These are phyloP conservation scores for Rhabdomys dilectus DNA, from an alignment of 2,113 vertebrate genomes.

Conservation along the genomic window DNA sequence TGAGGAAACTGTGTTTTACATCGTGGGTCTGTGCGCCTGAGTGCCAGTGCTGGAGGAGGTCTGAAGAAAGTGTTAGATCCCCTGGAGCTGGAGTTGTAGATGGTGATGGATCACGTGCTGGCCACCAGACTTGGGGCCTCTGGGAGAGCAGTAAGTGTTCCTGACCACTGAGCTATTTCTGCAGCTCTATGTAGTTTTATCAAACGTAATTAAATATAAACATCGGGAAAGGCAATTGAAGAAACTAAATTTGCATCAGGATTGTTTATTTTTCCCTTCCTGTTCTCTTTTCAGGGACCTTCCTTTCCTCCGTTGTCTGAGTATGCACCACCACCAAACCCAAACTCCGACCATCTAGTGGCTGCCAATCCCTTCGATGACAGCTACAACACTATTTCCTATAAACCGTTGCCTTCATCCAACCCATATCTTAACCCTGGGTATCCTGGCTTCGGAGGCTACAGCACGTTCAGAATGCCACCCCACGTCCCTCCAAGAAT, in stretches of 20 bases:
- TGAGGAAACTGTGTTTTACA: conserved; percentile 31
- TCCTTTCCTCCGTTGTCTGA: conserved; percentile 90
- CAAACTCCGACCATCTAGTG: conserved; percentile 92
- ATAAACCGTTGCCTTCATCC: conserved; percentile 87
- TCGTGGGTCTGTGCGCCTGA: background rate
- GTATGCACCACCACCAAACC: conserved; percentile 92
- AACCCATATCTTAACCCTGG: conserved; percentile 87
- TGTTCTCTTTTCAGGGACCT: conserved; percentile 87
- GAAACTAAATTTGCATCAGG: conserved; percentile 54
- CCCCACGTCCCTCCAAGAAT: conserved; percentile 88
- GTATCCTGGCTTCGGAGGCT: conserved; percentile 88
- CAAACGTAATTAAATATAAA: conserved; percentile 51
- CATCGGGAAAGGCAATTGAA: conserved; percentile 26
- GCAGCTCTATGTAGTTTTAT: background rate
- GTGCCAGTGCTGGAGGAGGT: background rate
- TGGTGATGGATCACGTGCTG: too few relatives aligned
- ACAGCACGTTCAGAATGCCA: conserved; percentile 89
- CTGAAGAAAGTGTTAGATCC: background rate
- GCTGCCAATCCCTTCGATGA: conserved; percentile 94
- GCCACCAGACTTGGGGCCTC: background rate
- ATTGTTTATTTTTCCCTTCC: conserved; percentile 72
- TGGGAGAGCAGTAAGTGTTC: background rate
- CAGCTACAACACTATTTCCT: conserved; percentile 88
- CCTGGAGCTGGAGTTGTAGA: background rate
- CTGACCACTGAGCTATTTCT: background rate